phyloP scores from a whole-genome alignment of 2,797 vertebrate genomes.

The Sebastes minor region DNA sequence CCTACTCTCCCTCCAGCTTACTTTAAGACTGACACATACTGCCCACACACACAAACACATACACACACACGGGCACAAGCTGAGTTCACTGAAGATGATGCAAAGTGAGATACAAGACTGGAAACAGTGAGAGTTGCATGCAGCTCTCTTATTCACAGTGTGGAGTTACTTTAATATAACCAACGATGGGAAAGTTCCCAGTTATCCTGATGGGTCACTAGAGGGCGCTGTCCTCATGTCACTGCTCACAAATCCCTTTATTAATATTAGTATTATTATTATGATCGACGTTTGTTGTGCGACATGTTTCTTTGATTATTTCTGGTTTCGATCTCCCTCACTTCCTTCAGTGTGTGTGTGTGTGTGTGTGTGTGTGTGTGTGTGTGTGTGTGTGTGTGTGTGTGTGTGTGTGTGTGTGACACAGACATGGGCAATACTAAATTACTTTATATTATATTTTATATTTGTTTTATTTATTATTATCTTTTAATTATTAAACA shows the following conservation, averaged over 20 bases:
- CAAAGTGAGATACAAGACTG: constrained; percentile 60
- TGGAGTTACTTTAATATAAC: constrained; percentile 20
- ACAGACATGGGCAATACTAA: neutral
- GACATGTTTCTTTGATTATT: constrained; percentile 19
- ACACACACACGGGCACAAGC: constrained; percentile 16
- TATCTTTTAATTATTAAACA: neutral
- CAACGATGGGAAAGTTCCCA: neutral
- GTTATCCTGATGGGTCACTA: constrained; percentile 47
- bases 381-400: too few relatives aligned
- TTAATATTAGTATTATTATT: neutral
- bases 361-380: too few relatives aligned
- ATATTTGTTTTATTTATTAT: too few relatives aligned
- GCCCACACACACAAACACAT: constrained; percentile 15
- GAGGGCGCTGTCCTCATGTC: constrained; percentile 64
- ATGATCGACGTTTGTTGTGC: constrained; percentile 2
- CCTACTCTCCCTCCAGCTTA: constrained; percentile 53
- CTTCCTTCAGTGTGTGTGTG: neutral
- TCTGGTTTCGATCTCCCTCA: constrained; percentile 6
- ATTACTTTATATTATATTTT: neutral
- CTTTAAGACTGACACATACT: constrained; percentile 56
- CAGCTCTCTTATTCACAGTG: constrained; percentile 12
- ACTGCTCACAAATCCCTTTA: neutral
- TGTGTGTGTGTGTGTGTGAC: neutral
- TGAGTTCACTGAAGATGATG: constrained; percentile 62
- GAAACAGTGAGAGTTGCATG: constrained; percentile 44